Percentiles rank a stretch among this genome's conserved stretches.
These are phyloP conservation scores for Eolophus roseicapilla DNA, from an alignment of 2,113 vertebrate species.

Conservation along the genomic window DNA sequence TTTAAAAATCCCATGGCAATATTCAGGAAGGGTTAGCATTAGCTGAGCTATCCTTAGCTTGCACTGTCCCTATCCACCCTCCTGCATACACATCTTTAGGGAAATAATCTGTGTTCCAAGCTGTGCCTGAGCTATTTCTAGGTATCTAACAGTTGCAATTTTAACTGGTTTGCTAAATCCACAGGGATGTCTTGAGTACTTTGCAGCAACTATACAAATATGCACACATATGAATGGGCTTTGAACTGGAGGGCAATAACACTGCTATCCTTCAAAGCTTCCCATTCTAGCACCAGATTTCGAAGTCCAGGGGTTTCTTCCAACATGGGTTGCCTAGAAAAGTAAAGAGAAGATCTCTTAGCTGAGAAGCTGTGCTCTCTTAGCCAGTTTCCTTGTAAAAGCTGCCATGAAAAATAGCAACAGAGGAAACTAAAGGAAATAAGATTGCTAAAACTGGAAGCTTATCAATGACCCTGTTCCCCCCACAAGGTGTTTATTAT, in stretches of 20 bases:
- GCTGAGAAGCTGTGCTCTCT: not conserved
- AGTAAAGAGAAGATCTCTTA: not conserved
- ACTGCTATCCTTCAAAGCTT: not conserved
- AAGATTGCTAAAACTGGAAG: not conserved
- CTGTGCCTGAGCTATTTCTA: not conserved
- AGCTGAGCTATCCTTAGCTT: not conserved
- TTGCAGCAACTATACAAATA: not conserved
- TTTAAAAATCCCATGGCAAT: not conserved
- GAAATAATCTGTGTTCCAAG: not conserved
- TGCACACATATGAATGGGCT: not conserved
- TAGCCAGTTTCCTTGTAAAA: not conserved
- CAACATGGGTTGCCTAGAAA: not conserved
- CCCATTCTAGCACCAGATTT: not conserved
- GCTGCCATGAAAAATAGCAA: not conserved
- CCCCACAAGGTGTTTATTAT: not conserved
- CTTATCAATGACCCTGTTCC: not conserved
- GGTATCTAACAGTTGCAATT: not conserved
- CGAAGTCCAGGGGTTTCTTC: not conserved
- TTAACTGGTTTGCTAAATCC: not conserved
- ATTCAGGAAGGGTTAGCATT: not conserved
- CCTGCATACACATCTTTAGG: not conserved
- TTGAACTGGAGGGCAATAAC: not conserved
- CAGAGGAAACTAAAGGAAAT: not conserved
- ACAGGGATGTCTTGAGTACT: not conserved
- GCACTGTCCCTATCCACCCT: not conserved